Evolutionary conservation across 1,140 invertebrate species (phyloP), one percentile per base, ranked within the genome.

Genomic region (Caligus rogercresseyi): DNA sequence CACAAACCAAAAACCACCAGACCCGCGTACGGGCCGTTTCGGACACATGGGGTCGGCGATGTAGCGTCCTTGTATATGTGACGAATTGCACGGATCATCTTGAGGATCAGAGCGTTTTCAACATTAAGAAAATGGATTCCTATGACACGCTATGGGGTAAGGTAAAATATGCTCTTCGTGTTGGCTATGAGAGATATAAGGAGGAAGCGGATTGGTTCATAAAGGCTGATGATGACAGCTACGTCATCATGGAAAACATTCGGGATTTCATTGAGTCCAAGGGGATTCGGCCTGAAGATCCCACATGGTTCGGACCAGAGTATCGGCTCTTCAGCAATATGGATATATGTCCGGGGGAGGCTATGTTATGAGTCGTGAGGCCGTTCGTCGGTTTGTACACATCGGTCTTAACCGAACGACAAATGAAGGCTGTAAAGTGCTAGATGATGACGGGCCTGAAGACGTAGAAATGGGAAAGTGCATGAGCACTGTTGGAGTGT

Each of bases 391-490:
- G 25, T 67, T 71, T 26, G 68, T 70, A 2, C 63, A 62, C 13
- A 66, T 56, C 64, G 70, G 61, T 2, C n/a, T 62, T 13, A 53
- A 51, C 15, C 43, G 25, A 20, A 19, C 56, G 25, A 59, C 15
- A 15, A 25, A 51, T 24, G 18, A 53, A 14, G 25, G 56, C 11
- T 87, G 89, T 72, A 74, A 81, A n/a, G 68, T 78, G 25, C 7
- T 11, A 31, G 80, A 81, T 65, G 78, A 82, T 66, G 80, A 78
- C n/a, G 90, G 87, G 3, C 82, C 87, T 0, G 92, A 96, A 71
- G 92, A 97, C 72, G 89, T 88, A 0, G 89, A 94, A 73, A 89
- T 96, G 75, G 90, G 90, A 67, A 87, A 85, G 71, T 96, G 93
- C 71, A 72, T 97, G 67, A 81, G 89, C 69, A 83, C 82, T 57